Base-by-base conservation (phyloP, 2,797 vertebrate genomes). In the Selene dorsalis region DNA sequence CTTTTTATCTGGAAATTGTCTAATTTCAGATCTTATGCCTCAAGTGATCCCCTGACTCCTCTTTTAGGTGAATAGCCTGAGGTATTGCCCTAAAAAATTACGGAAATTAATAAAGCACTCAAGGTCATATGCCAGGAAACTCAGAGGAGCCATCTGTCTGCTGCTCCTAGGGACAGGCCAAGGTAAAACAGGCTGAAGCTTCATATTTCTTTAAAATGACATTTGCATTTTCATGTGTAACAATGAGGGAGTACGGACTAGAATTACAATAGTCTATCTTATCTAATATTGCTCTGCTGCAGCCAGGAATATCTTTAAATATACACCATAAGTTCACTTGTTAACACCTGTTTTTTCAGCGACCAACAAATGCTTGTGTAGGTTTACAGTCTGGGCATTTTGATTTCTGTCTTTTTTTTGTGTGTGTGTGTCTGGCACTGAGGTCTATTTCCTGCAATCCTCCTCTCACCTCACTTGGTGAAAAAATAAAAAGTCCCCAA, bases 11-110 rank as follows among this genome's bases (percentile, higher is more conserved):
- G 85, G 72, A 90, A 87, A 92, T 88, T 86, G 85, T 84, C 84
- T 90, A 79, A 89, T 92, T 91, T 89, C 73, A 84, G 58, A 79
- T 78, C 50, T 75, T 74, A 64, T 67, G 92, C 89, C 90, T 87
- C 67, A 43, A 88, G 90, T 88, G 80, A 84, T 92, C 91, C 89
- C 92, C 82, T 77, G 88, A 84, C 88, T 91, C 87, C 66, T 90
- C 77, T 91, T 79, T 84, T 80, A 83, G 81, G 86, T 78, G 90
- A 80, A 87, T 80, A 80, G 91, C 93, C 90, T 0, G 69, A 84
- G 90, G 93, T 89, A 43, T 73, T 89, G 93, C 88, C 88, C 91
- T 93, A 85, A 92, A 91, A 92, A 91, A 86, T 84, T 85, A 84
- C 64, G 74, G 48, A 82, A 92, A 93, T 92, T 85, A 81, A 91